These are phyloP conservation scores for Porites divaricata DNA, from an alignment of 92 coral and sea anemone species.

Conservation along the genomic window DNA sequence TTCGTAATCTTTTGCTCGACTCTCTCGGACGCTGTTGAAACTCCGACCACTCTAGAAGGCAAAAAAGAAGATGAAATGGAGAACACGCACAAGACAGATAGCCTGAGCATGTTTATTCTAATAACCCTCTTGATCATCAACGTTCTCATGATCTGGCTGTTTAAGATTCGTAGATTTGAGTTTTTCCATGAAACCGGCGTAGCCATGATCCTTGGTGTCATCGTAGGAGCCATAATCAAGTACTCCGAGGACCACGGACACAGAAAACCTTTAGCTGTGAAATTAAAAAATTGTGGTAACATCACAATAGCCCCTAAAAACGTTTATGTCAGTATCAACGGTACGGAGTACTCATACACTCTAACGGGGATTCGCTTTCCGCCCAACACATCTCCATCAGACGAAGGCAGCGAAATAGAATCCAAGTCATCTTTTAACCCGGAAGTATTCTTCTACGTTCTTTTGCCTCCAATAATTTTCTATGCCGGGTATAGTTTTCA, in stretches of 20 bases:
- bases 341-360: conserved; percentile 91
- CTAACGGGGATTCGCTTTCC: conserved; percentile 95
- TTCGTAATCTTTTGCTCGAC: background rate
- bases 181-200: conserved; percentile 98
- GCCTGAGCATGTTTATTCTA: conserved; percentile 92
- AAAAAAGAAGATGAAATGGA: conserved; percentile 97
- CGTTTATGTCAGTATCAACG: conserved; percentile 90
- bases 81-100: conserved; percentile 94
- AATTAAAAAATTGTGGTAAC: conserved; percentile 90
- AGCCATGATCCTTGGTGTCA: conserved; percentile 92
- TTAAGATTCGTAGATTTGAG: conserved; percentile 92
- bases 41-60: conserved; percentile 94
- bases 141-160: conserved; percentile 94
- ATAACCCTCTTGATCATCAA: conserved; percentile 90
- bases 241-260: conserved; percentile 76
- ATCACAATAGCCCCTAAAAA: conserved; percentile 90
- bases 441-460: conserved; percentile 94
- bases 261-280: conserved; percentile 87
- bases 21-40: conserved; percentile 58
- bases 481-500: conserved; percentile 98
- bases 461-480: conserved; percentile 96
- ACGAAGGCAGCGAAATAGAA: conserved; percentile 92
- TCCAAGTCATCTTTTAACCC: conserved; percentile 94
- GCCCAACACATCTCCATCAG: conserved; percentile 70
- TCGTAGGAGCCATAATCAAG: conserved; percentile 92